phyloP scores from a whole-genome alignment of 2,797 vertebrate genomes.

The Micromesistius poutassou region DNA sequence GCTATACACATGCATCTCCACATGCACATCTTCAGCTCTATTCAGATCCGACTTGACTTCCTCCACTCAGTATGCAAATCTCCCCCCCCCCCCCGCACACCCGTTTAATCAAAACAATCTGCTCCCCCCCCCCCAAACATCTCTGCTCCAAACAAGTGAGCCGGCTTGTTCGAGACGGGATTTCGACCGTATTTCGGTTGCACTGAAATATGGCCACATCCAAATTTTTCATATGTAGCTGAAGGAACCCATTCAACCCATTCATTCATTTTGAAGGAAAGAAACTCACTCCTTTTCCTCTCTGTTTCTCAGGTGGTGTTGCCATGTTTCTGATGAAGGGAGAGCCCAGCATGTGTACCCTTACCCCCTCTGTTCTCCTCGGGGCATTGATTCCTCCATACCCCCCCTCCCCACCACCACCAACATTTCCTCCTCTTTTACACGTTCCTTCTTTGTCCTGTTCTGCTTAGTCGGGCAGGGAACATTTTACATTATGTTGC shows the following conservation, averaged over 20 bases:
- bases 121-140: background rate
- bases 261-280: background rate
- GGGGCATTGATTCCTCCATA: slow-evolving; percentile 14
- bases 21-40: background rate
- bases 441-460: slow-evolving; percentile 52
- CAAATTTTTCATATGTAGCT: background rate
- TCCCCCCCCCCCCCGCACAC: no score
- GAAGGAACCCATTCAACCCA: background rate
- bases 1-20: background rate
- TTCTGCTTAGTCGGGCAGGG: slow-evolving; percentile 37
- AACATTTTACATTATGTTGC: slow-evolving; percentile 66
- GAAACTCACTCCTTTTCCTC: background rate
- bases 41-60: background rate
- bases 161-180: background rate
- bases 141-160: background rate
- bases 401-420: slow-evolving; percentile 13
- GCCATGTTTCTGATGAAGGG: slow-evolving; percentile 38
- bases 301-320: slow-evolving; percentile 36
- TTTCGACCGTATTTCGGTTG: background rate
- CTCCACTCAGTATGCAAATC: background rate
- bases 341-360: slow-evolving; percentile 49
- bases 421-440: slow-evolving; percentile 51
- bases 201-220: background rate
- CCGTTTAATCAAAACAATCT: background rate
- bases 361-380: slow-evolving; percentile 16